Conservation (phyloP, 2,113 vertebrate species). For the Platysternon megacephalum region DNA sequence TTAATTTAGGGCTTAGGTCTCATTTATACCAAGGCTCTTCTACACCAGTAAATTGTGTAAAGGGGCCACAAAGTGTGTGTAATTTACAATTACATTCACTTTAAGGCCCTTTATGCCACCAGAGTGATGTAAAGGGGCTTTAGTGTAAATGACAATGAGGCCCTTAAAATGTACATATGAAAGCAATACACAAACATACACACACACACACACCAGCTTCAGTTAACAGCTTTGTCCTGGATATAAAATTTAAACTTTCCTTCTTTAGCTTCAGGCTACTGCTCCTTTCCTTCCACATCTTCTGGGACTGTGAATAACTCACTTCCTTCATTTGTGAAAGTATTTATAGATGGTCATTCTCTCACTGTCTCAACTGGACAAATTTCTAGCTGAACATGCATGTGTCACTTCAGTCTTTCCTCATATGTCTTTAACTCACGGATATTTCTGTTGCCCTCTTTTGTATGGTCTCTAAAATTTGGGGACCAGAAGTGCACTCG, state of each 20-base stretch:
- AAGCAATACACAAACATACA: background rate
- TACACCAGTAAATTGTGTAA: conserved; percentile 6
- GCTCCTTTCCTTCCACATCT: background rate
- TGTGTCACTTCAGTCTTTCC: background rate
- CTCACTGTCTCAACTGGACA: background rate
- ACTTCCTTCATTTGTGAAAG: background rate
- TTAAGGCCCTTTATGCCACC: background rate
- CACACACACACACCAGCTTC: background rate
- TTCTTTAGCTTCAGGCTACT: conserved; percentile 12
- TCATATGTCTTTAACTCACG: background rate
- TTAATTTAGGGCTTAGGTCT: conserved; percentile 6
- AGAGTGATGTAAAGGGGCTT: conserved; percentile 5
- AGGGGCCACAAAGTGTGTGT: background rate
- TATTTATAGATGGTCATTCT: background rate
- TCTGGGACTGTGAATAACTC: background rate
- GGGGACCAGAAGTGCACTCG: background rate
- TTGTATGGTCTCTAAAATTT: background rate
- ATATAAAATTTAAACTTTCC: background rate
- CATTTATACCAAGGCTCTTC: background rate
- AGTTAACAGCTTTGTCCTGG: background rate
- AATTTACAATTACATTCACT: background rate
- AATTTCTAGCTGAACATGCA: background rate
- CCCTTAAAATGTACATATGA: background rate
- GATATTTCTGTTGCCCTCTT: background rate
- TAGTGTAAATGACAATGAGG: background rate